Percentiles rank a stretch among this genome's conserved stretches.
These are phyloP conservation scores for Syrista parreyssii DNA, from an alignment of 2,888 invertebrate species.

Conservation along the genomic window DNA sequence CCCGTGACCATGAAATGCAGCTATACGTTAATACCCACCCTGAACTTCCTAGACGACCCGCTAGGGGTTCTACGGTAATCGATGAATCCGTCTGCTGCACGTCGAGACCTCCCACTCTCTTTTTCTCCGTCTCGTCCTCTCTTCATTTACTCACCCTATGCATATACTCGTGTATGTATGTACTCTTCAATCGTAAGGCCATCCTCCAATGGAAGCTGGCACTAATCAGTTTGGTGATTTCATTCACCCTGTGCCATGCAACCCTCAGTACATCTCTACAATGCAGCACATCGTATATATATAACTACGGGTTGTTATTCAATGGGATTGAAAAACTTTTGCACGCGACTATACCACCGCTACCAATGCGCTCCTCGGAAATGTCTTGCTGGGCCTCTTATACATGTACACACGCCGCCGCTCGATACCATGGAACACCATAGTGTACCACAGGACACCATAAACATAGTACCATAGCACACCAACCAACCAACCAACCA, in stretches of 20 bases:
- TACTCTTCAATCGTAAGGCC: too few relatives aligned
- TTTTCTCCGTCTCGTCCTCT: too few relatives aligned
- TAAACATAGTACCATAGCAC: not conserved
- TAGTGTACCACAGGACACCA: not conserved
- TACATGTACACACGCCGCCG: conserved; percentile 34
- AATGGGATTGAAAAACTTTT: conserved; percentile 13
- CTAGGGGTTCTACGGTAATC: conserved; percentile 42
- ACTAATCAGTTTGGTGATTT: too few relatives aligned
- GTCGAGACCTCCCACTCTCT: conserved; percentile 28
- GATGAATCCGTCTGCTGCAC: conserved; percentile 53
- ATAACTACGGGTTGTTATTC: too few relatives aligned
- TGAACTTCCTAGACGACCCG: conserved; percentile 34
- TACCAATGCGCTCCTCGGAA: conserved; percentile 3
- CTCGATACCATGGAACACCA: conserved; percentile 38
- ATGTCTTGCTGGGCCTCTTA: conserved; percentile 6
- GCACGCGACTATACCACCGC: conserved; percentile 20
- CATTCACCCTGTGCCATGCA: too few relatives aligned
- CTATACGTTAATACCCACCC: not conserved
- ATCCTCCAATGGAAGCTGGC: too few relatives aligned
- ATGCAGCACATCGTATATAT: too few relatives aligned
- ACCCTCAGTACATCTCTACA: too few relatives aligned
- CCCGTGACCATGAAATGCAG: too few relatives aligned
- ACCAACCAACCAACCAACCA: too few relatives aligned
- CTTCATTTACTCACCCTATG: too few relatives aligned
- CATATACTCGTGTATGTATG: too few relatives aligned